Evolutionary conservation across 2,113 vertebrate genomes (phyloP), one percentile per base, ranked within the genome.

Genomic region (Indicator indicator): DNA sequence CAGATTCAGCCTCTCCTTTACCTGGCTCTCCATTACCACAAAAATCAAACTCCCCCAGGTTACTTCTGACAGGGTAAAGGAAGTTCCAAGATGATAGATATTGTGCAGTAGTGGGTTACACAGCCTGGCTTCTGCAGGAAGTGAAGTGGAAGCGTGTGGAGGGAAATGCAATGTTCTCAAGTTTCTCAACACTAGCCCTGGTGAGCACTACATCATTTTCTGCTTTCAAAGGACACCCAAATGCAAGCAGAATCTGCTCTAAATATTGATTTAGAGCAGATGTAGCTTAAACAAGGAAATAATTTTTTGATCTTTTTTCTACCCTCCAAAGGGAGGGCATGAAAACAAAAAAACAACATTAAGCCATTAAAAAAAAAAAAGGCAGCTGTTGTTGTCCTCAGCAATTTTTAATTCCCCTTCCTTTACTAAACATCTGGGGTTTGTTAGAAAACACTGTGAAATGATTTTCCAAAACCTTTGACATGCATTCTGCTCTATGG

Each of bases 361-460:
- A 80, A 94, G 88, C 69, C 89, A 90, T 83, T n/a, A n/a, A n/a
- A 95, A 95, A 91, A 93, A 96, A 93, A 32, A 26, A 89, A 44
- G 16, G 42, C 42, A 16, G 83, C 5, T 75, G 58, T 14, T 90
- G 65, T 68, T 71, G 73, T 74, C 62, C 76, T 95, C 93, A 89
- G 92, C 92, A 95, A 90, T 73, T 93, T 85, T 93, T 86, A 71
- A 92, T 91, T 88, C 73, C 21, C 38, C 5, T 86, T 90, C 88
- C 83, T 72, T 86, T 28, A 44, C 76, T 63, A 64, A 74, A 68
- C 95, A 96, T 93, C 88, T 96, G 95, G 2, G 5, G 68, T 95
- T 92, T 88, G 83, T 95, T 86, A 94, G 70, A 68, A 94, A 86
- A 88, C 90, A 81, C 62, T 84, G 19, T 59, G 71, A 90, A 93